Evolutionary conservation across 2,113 vertebrate species (phyloP).

Genomic region (Elanus axillaris): DNA sequence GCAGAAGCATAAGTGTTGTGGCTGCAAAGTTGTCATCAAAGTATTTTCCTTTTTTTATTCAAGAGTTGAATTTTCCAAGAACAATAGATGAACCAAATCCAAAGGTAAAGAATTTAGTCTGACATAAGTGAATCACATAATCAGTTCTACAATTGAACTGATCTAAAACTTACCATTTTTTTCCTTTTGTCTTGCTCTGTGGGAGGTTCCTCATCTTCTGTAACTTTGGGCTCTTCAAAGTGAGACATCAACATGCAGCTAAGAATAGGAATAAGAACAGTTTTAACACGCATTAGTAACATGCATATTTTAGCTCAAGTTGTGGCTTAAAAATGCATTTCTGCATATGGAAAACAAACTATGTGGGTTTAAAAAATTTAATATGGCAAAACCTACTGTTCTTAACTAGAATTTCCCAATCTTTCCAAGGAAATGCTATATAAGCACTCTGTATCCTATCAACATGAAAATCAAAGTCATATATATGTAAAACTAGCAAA

Average conservation of each 20-base stretch:
- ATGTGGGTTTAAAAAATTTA: not conserved
- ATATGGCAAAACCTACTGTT: not conserved
- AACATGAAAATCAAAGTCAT: not conserved
- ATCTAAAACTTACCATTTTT: slow-evolving; percentile 80
- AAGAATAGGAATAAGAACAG: not conserved
- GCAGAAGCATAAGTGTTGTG: not conserved
- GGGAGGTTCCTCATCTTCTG: slow-evolving; percentile 91
- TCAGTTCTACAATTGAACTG: not conserved
- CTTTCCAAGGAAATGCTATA: not conserved
- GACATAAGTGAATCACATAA: not conserved
- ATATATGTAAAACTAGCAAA: not conserved
- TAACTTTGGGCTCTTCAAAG: slow-evolving; percentile 87
- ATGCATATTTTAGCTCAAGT: not conserved
- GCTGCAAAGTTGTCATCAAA: not conserved
- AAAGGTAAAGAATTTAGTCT: not conserved
- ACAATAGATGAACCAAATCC: not conserved
- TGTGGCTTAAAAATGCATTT: not conserved
- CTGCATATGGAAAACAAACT: not conserved
- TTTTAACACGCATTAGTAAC: not conserved
- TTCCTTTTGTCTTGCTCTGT: slow-evolving; percentile 98
- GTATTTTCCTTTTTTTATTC: not conserved
- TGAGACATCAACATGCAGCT: slow-evolving; percentile 95
- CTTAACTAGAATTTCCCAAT: not conserved
- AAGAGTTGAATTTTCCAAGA: not conserved
- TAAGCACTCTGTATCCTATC: not conserved